phyloP scores from a whole-genome alignment of 2,888 invertebrate species.

The Drosophila rellima region DNA sequence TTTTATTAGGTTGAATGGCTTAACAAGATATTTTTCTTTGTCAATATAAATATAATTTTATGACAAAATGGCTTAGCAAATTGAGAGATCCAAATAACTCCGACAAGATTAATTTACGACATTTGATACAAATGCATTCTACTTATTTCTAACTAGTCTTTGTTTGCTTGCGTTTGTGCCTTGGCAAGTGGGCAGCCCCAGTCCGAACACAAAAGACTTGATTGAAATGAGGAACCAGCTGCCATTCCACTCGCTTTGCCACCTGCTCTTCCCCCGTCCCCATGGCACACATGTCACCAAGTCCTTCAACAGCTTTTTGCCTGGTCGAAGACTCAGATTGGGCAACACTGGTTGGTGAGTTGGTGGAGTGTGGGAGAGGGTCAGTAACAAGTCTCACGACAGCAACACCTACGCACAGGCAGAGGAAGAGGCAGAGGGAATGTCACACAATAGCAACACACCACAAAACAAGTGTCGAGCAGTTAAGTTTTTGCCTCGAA shows the following conservation, averaged over 20 bases:
- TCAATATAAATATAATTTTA: no score
- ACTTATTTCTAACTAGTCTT: no score
- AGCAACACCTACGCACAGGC: conserved; percentile 51
- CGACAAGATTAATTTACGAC: neutral
- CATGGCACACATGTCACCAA: conserved; percentile 64
- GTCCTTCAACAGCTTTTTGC: conserved; percentile 75
- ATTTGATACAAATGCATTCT: neutral
- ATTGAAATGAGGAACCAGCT: conserved; percentile 58
- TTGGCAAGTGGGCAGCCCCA: conserved; percentile 8
- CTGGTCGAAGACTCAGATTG: conserved; percentile 39
- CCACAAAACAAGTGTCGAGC: conserved; percentile 79
- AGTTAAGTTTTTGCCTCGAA: conserved; percentile 74
- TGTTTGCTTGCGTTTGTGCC: neutral
- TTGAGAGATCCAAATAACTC: neutral
- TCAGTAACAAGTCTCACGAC: conserved; percentile 68
- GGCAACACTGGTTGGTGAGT: neutral
- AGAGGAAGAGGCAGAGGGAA: conserved; percentile 1
- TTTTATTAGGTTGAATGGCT: no score
- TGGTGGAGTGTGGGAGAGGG: neutral
- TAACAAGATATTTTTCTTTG: no score
- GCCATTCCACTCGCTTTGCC: conserved; percentile 41
- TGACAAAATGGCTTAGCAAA: no score
- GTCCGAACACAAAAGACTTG: conserved; percentile 31
- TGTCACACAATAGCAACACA: conserved; percentile 70
- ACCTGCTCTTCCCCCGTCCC: conserved; percentile 4